Percentiles rank a stretch among this genome's conserved stretches.
Conservation (phyloP, 2,888 invertebrate genomes). For the Drosophila histrio region DNA sequence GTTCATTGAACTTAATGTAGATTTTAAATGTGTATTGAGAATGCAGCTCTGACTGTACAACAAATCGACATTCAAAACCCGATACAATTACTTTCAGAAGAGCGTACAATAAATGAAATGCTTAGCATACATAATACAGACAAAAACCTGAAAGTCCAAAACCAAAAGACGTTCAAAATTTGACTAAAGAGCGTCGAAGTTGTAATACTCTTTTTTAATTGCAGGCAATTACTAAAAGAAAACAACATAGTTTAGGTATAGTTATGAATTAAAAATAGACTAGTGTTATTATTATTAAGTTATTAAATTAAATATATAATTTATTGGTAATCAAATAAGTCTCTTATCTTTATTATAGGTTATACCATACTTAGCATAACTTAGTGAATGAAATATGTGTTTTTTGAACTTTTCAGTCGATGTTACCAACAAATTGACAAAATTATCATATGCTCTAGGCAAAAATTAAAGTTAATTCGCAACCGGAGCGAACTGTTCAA, state of each 20-base stretch:
- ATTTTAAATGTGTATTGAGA: slow-evolving; percentile 1
- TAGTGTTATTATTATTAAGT: too few relatives aligned
- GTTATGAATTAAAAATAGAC: too few relatives aligned
- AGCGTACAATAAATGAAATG: slow-evolving; percentile 12
- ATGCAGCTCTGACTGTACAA: not conserved
- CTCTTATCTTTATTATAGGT: too few relatives aligned
- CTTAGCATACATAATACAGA: slow-evolving; percentile 13
- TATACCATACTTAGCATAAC: too few relatives aligned
- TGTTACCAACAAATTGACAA: not conserved
- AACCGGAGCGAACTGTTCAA: slow-evolving; percentile 6
- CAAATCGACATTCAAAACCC: slow-evolving; percentile 13
- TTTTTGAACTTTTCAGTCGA: too few relatives aligned
- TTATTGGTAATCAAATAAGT: too few relatives aligned
- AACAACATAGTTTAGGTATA: not conserved
- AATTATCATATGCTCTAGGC: not conserved
- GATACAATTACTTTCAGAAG: slow-evolving; percentile 24
- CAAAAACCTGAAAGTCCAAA: slow-evolving; percentile 4
- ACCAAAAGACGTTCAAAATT: not conserved
- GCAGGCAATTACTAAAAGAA: not conserved
- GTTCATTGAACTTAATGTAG: slow-evolving; percentile 37
- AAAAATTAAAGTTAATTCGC: not conserved
- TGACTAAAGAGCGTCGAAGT: not conserved
- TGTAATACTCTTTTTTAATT: slow-evolving; percentile 22
- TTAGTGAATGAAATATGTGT: too few relatives aligned
- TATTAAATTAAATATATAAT: too few relatives aligned